Base-by-base conservation (phyloP, 2,797 vertebrate genomes). In the Diplodus sargus region DNA sequence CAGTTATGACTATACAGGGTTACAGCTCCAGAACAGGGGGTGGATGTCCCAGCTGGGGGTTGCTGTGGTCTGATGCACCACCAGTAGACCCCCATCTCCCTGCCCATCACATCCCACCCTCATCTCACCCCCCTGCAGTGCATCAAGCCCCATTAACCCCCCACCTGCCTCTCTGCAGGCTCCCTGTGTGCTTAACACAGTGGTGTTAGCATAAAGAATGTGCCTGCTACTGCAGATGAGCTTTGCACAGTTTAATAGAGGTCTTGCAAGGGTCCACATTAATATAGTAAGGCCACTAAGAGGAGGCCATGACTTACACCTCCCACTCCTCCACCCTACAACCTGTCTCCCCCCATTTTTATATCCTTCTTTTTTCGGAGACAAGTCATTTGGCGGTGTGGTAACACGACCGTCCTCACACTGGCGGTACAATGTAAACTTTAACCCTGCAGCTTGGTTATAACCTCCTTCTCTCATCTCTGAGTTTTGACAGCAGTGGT, bases 171-270 rank as follows among this genome's bases (percentile, higher is more conserved):
- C 92, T 93, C 91, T 70, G 81, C 85, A 87, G 90, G 92, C 84
- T 85, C 72, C 82, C 87, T 94, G 92, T 94, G 93, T 94, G 92
- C 91, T 94, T 95, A 95, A 94, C 91, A 91, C 90, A 76, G 79
- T 70, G 81, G 86, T 63, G 90, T 93, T 93, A 92, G 87, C 84
- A 84, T 94, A 92, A 94, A 93, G 87, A 87, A 94, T 93, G 91
- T 92, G 89, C 85, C 88, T 78, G 88, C 91, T 92, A 81, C 82
- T 91, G 83, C 89, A 93, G 87, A 93, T 94, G 93, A 94, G 94
- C 94, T 95, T 95, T 95, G 90, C 91, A 91, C 94, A 94, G 89
- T 95, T 94, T 95, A 95, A 95, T 95, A 91, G 94, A 94, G 94
- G 95, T 95, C 94, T 87, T 79, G 76, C 64, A 76, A 80, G 83